These are phyloP conservation scores for Mola mola DNA, from an alignment of 2,113 vertebrate genomes.

Conservation along the genomic window DNA sequence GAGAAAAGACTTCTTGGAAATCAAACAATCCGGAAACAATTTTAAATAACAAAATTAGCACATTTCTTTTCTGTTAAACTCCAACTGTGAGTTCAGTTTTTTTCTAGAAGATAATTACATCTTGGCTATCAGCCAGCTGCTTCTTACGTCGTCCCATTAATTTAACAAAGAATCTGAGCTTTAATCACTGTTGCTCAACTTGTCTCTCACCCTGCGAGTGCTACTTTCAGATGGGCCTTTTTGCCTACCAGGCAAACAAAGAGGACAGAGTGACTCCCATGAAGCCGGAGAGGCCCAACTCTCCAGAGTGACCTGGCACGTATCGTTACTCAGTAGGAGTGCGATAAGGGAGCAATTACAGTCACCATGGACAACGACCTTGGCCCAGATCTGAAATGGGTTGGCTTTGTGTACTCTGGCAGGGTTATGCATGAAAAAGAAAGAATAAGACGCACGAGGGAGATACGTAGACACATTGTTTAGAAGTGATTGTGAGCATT, in stretches of 20 bases:
- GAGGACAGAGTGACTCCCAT: slow-evolving; percentile 33
- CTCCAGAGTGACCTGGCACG: slow-evolving; percentile 29
- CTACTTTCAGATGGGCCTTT: slow-evolving; percentile 18
- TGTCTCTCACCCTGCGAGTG: background rate
- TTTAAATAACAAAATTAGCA: slow-evolving; percentile 22
- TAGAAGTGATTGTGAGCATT: background rate
- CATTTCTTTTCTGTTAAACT: slow-evolving; percentile 5
- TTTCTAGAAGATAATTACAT: slow-evolving; percentile 1
- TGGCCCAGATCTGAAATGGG: slow-evolving; percentile 27
- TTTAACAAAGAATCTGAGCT: background rate
- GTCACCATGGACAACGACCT: slow-evolving; percentile 34
- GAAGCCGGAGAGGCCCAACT: slow-evolving; percentile 13
- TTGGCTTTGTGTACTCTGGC: background rate
- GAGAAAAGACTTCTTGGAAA: slow-evolving; percentile 25
- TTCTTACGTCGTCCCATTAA: background rate
- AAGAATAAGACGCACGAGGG: background rate
- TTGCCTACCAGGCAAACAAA: slow-evolving; percentile 10
- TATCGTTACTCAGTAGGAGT: slow-evolving; percentile 56
- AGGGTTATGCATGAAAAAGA: background rate
- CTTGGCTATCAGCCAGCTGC: slow-evolving; percentile 1
- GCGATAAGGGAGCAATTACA: slow-evolving; percentile 44
- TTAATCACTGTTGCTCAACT: slow-evolving; percentile 18
- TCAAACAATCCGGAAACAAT: background rate
- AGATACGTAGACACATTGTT: too few relatives aligned
- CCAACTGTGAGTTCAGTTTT: background rate